Evolutionary conservation across 2,888 invertebrate genomes (phyloP).

Genomic region (Luperina nickerlii): DNA sequence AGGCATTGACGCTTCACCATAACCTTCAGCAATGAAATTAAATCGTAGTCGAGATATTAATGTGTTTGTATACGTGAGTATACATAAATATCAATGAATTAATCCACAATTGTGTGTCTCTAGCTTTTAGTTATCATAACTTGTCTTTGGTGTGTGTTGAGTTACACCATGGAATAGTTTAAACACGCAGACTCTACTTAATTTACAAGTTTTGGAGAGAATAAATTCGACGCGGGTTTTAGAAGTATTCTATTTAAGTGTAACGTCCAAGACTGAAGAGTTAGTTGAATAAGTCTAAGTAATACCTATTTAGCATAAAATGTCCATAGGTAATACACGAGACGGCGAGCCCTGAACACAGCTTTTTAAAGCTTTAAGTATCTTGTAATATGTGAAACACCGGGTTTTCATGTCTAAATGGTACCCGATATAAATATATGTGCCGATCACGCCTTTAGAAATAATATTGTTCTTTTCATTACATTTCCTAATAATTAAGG

Average conservation of each 20-base stretch:
- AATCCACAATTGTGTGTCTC: slow-evolving; percentile 39
- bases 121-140: slow-evolving; percentile 47
- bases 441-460: slow-evolving; percentile 29
- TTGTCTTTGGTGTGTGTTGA: slow-evolving; percentile 69
- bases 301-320: slow-evolving; percentile 89
- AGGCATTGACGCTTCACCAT: no score
- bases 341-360: slow-evolving; percentile 74
- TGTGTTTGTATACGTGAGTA: slow-evolving; percentile 33
- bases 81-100: slow-evolving; percentile 28
- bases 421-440: slow-evolving; percentile 31
- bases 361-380: slow-evolving; percentile 67
- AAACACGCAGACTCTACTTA: slow-evolving; percentile 73
- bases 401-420: slow-evolving; percentile 44
- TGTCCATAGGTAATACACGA: slow-evolving; percentile 87
- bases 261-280: slow-evolving; percentile 91
- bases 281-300: slow-evolving; percentile 89
- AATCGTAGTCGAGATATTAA: slow-evolving; percentile 58
- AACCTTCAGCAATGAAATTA: slow-evolving; percentile 55
- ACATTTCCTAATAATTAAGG: slow-evolving; percentile 1
- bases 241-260: slow-evolving; percentile 90
- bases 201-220: slow-evolving; percentile 76
- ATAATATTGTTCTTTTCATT: slow-evolving; percentile 14
- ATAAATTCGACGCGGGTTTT: slow-evolving; percentile 88
- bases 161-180: slow-evolving; percentile 71
- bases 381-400: slow-evolving; percentile 67